Conservation (phyloP, 2,113 vertebrate species). For the Nanorana parkeri region DNA sequence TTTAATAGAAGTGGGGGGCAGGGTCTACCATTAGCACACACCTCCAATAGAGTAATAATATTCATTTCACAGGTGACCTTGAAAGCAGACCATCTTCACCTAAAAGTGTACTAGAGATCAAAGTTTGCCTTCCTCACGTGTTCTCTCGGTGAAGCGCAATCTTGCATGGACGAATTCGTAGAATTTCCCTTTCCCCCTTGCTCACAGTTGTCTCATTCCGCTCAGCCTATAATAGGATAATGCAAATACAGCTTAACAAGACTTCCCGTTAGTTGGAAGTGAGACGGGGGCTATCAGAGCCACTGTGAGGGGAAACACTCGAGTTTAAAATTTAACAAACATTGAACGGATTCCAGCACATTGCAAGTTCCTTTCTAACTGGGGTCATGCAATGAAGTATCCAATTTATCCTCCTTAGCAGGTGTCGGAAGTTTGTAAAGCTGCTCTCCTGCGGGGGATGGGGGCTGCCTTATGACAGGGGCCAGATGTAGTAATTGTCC, state of each 20-base stretch:
- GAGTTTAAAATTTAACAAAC: background rate
- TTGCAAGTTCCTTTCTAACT: slow-evolving; percentile 17
- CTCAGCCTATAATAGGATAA: background rate
- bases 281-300: background rate
- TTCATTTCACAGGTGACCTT: no score
- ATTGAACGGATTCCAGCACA: background rate
- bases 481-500: slow-evolving; percentile 27
- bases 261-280: background rate
- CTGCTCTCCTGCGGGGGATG: slow-evolving; percentile 31
- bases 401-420: slow-evolving; percentile 26
- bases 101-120: no score
- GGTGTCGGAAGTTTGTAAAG: background rate
- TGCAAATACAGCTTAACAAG: slow-evolving; percentile 14
- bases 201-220: background rate
- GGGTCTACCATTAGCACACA: no score
- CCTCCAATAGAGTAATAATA: no score
- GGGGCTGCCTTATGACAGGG: slow-evolving; percentile 14
- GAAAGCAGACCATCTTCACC: no score
- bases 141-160: no score
- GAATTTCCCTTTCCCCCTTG: background rate
- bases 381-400: slow-evolving; percentile 38
- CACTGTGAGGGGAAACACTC: slow-evolving; percentile 4
- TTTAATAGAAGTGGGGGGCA: no score
- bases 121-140: no score
- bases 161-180: background rate